Conservation (phyloP, 2,797 vertebrate genomes). For the Xenentodon cancila region DNA sequence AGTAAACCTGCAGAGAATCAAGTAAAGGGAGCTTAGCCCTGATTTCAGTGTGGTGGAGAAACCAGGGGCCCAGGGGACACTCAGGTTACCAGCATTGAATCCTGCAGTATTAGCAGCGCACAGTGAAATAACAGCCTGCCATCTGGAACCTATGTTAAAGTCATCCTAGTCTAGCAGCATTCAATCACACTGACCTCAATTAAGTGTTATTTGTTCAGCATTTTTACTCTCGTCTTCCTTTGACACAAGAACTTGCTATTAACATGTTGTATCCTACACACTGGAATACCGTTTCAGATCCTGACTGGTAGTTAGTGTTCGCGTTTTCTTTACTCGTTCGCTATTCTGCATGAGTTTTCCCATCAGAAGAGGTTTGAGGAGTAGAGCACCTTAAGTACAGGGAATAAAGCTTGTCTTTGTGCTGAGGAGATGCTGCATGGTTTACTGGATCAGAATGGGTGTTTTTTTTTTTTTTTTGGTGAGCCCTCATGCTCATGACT, state of each 20-base stretch:
- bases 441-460: constrained; percentile 62
- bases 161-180: constrained; percentile 63
- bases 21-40: constrained; percentile 69
- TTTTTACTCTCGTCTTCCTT: constrained; percentile 65
- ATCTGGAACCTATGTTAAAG: constrained; percentile 81
- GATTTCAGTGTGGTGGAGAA: constrained; percentile 83
- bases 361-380: constrained; percentile 63
- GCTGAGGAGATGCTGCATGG: constrained; percentile 50
- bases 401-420: constrained; percentile 76
- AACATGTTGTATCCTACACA: constrained; percentile 16
- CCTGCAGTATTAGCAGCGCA: constrained; percentile 83
- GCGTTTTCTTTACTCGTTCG: constrained; percentile 33
- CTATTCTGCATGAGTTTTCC: constrained; percentile 42
- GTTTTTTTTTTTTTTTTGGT: constrained; percentile 43
- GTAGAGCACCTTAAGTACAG: constrained; percentile 57
- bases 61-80: constrained; percentile 80
- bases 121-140: constrained; percentile 83
- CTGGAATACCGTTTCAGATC: constrained; percentile 40
- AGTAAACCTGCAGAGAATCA: constrained; percentile 74
- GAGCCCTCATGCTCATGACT: constrained; percentile 59
- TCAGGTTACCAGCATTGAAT: constrained; percentile 85
- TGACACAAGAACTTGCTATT: constrained; percentile 48
- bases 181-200: constrained; percentile 81
- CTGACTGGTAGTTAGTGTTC: constrained; percentile 37
- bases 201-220: constrained; percentile 80